A percentile compares a stretch with the other conserved stretches of the same genome.
Evolutionary conservation across 2,113 vertebrate species (phyloP).

Genomic region (Crotophaga sulcirostris): DNA sequence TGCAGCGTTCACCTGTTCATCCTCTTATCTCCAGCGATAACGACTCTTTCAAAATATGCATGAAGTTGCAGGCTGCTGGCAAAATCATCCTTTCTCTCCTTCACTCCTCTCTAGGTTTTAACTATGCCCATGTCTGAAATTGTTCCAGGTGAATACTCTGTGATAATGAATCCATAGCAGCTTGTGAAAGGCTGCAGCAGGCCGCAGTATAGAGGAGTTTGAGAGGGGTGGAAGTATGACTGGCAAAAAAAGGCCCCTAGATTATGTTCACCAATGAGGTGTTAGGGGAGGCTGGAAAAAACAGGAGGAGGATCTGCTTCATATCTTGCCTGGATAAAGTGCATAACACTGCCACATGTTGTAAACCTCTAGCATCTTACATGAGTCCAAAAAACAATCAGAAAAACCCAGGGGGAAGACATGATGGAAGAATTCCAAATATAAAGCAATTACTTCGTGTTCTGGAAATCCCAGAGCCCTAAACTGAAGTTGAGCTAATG

Average conservation of each 20-base stretch:
- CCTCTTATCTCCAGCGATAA: not conserved
- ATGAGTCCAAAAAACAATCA: fast-evolving
- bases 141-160: not conserved
- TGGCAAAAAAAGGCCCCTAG: not conserved
- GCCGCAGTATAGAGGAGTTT: not conserved
- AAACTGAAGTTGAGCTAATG: not conserved
- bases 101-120: not conserved
- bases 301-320: not conserved
- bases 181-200: not conserved
- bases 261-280: not conserved
- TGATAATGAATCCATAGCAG: not conserved
- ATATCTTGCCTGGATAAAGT: not conserved
- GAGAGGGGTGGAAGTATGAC: not conserved
- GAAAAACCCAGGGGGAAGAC: not conserved
- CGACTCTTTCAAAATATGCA: not conserved
- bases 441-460: not conserved
- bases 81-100: not conserved
- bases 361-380: not conserved
- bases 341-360: not conserved
- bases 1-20: not conserved
- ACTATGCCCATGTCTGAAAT: not conserved
- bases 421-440: not conserved
- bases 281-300: not conserved
- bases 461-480: not conserved
- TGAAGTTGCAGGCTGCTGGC: not conserved